Evolutionary conservation across 2,888 invertebrate species (phyloP).

Genomic region (Thysanoteuthis rhombus): DNA sequence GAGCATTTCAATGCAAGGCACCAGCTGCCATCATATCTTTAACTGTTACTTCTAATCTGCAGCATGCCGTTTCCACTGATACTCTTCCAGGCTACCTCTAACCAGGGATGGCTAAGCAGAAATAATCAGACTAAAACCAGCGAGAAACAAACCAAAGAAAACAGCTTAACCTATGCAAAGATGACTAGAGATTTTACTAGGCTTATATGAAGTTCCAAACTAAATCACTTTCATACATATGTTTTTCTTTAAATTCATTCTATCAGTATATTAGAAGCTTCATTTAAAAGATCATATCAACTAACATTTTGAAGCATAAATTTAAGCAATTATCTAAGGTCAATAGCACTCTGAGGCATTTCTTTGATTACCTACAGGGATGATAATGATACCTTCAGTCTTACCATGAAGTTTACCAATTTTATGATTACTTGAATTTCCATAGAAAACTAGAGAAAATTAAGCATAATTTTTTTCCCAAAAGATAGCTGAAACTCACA

Average conservation of each 20-base stretch:
- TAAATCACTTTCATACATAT: neutral
- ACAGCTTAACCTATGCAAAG: neutral
- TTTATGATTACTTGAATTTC: neutral
- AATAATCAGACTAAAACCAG: neutral
- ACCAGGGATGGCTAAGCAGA: neutral
- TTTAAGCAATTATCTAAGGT: neutral
- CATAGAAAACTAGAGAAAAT: neutral
- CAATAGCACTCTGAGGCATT: neutral
- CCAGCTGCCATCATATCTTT: neutral
- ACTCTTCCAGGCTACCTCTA: neutral
- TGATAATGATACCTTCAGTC: neutral
- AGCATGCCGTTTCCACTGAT: neutral
- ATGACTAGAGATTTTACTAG: neutral
- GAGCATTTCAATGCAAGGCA: neutral
- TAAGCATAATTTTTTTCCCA: too few species aligned
- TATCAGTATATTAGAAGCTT: neutral
- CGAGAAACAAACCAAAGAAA: neutral
- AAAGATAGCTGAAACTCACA: too few species aligned
- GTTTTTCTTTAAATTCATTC: neutral
- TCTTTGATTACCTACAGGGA: neutral
- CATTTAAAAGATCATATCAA: neutral
- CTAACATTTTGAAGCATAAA: neutral
- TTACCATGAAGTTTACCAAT: neutral
- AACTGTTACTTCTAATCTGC: neutral
- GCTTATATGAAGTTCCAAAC: neutral